Evolutionary conservation across 1,140 invertebrate species (phyloP), one percentile per base, ranked within the genome.

Genomic region (Pomacea maculata): DNA sequence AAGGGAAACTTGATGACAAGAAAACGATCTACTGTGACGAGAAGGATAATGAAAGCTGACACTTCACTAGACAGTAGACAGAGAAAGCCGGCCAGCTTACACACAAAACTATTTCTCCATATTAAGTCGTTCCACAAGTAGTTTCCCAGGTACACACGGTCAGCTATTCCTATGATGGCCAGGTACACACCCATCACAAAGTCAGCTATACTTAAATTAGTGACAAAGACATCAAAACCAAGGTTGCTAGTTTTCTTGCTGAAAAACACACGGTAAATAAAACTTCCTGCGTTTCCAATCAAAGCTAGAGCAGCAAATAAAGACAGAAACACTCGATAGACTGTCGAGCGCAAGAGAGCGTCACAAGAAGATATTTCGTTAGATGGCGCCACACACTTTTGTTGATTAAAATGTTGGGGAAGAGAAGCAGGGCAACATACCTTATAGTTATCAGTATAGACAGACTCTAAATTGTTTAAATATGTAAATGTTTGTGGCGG

Each of bases 371-470:
- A 77, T 3, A 77, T 52, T 67, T 77, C 75, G 34, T 77, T 19
- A 19, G 19, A 52, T 17, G 75, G 75, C 17, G 34, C 75, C 6
- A 52, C 12, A 52, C 75, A 77, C 17, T 29, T 17, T n/a, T 52
- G 64, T 29, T 9, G 25, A 1, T 68, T 54, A 21, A 77, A 52
- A 2, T 19, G 17, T 19, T 67, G 25, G 1, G 64, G 75, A 11
- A 67, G 55, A 45, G 29, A 21, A 4, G 75, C 75, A 19, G 63
- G 63, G 55, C 75, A 77, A 29, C 75, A 77, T 19, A 77, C 19
- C 61, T 77, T 77, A 63, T 77, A 77, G 61, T 77, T 77, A 21
- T 77, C 75, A 52, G 75, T 29, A 54, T 77, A 68, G 12, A 77
- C 25, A 17, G 25, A 21, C 8, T 54, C 12, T 63, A 77, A 29